Conservation (phyloP, 2,888 invertebrate species). For the Lasioglossum vierecki region DNA sequence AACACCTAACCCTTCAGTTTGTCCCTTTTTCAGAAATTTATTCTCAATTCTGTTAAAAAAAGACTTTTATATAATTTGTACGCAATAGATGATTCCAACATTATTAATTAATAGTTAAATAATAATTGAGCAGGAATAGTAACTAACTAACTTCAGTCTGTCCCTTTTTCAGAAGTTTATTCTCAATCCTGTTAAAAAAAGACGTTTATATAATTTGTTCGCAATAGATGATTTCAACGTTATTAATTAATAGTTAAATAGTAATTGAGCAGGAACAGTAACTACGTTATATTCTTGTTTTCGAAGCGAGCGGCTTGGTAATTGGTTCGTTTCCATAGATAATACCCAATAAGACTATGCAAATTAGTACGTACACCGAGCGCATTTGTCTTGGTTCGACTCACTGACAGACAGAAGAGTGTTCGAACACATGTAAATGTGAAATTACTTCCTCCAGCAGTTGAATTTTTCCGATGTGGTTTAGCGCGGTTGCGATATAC, state of each 20-base stretch:
- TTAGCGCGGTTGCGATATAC: background rate
- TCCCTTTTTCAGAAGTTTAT: no score
- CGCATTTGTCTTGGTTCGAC: background rate
- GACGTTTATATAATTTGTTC: background rate
- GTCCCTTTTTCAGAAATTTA: no score
- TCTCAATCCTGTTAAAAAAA: no score
- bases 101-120: background rate
- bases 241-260: background rate
- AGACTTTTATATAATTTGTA: no score
- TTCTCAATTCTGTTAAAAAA: no score
- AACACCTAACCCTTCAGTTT: no score
- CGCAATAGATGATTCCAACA: background rate
- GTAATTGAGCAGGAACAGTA: background rate
- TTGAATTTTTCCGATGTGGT: background rate
- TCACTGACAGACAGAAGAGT: background rate
- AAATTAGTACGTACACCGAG: background rate
- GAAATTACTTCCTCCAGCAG: background rate
- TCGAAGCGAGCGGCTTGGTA: background rate
- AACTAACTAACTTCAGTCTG: background rate
- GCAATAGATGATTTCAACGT: background rate
- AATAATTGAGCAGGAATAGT: background rate
- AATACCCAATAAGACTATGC: background rate
- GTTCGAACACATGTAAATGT: background rate
- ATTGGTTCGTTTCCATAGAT: background rate
- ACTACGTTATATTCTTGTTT: background rate